Evolutionary conservation across 2,888 invertebrate genomes (phyloP).

Genomic region (Reticulitermes lucifugus): DNA sequence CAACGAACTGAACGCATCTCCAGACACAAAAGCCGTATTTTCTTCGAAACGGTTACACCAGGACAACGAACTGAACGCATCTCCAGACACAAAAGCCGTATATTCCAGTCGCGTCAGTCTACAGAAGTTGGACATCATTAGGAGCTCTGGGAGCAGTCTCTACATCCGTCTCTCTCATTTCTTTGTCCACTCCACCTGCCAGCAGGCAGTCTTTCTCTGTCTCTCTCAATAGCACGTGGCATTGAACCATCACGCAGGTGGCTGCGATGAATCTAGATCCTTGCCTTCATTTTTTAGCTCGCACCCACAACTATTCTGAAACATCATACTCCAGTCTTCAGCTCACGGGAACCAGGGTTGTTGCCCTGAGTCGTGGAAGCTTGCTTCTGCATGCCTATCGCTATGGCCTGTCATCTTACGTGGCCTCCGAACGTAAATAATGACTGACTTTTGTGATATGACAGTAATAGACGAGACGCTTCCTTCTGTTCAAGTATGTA

Average conservation of each 20-base stretch:
- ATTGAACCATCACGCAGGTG: neutral
- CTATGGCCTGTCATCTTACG: neutral
- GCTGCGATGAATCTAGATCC: neutral
- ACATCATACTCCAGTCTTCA: neutral
- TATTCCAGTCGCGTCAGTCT: neutral
- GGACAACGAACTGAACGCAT: conserved; percentile 1
- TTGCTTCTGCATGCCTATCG: neutral
- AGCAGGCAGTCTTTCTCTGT: neutral
- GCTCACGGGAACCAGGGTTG: neutral
- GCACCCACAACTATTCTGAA: neutral
- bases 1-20: conserved; percentile 9
- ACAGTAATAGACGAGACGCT: too few species aligned
- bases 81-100: neutral
- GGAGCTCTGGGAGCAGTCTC: neutral
- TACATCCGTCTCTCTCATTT: neutral
- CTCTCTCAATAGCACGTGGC: neutral
- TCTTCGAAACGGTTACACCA: too few species aligned
- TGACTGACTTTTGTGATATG: neutral
- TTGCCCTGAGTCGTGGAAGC: neutral
- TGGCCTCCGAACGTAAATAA: neutral
- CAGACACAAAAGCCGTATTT: neutral
- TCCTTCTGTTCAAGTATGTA: too few species aligned
- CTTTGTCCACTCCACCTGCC: neutral
- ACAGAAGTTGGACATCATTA: neutral
- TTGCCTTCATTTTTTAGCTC: neutral